phyloP scores from a whole-genome alignment of 2,113 vertebrate genomes.

The Ahaetulla prasina region DNA sequence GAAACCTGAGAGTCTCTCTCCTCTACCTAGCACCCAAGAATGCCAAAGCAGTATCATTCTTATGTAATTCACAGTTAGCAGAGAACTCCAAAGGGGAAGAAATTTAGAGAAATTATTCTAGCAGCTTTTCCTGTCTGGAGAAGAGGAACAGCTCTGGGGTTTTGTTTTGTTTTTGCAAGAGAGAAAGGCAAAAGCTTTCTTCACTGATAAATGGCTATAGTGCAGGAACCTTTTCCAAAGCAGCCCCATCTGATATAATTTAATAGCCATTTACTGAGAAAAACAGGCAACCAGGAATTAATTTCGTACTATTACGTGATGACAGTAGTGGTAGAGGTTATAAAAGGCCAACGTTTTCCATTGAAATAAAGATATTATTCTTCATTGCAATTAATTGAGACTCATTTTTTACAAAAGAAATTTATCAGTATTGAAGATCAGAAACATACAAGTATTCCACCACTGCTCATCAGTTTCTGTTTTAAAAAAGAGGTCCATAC shows the following conservation, averaged over 20 bases:
- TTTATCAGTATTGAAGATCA: neutral
- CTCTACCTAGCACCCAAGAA: conserved; percentile 29
- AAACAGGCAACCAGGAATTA: neutral
- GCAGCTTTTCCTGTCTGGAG: conserved; percentile 4
- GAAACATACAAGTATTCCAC: neutral
- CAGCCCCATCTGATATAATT: conserved; percentile 8
- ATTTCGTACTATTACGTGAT: conserved; percentile 5
- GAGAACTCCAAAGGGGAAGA: conserved; percentile 33
- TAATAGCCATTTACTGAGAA: conserved; percentile 12
- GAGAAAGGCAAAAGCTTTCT: conserved; percentile 42
- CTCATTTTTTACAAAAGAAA: neutral
- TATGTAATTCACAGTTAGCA: conserved; percentile 36
- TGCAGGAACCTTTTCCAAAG: conserved; percentile 38
- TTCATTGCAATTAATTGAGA: neutral
- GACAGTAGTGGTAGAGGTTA: neutral
- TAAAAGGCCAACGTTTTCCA: neutral
- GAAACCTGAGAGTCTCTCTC: conserved; percentile 18
- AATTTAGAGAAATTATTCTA: conserved; percentile 57
- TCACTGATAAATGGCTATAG: conserved; percentile 29
- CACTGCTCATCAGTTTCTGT: too few relatives aligned
- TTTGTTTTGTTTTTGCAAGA: conserved; percentile 21
- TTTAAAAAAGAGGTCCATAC: neutral
- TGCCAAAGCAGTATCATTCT: conserved; percentile 24
- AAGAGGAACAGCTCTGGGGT: conserved; percentile 26
- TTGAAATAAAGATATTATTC: conserved; percentile 12